These are phyloP conservation scores for Galbula dea DNA, from an alignment of 2,113 vertebrate species.

Conservation along the genomic window DNA sequence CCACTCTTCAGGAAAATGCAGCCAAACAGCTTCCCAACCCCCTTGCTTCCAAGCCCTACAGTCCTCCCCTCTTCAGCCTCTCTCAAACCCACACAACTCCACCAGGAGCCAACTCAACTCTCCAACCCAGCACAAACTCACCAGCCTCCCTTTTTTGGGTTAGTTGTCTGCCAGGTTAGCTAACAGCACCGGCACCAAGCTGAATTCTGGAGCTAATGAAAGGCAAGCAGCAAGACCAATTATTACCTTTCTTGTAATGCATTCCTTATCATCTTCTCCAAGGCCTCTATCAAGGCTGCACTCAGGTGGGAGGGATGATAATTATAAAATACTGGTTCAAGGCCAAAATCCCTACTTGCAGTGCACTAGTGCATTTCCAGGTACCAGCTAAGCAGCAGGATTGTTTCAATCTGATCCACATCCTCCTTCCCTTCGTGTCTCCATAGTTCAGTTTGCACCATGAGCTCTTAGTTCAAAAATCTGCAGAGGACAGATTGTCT, in stretches of 20 bases:
- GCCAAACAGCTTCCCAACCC: fast-evolving
- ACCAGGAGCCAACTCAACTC: neutral
- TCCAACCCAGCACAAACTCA: neutral
- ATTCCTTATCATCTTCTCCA: neutral
- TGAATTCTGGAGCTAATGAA: fast-evolving
- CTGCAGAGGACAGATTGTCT: neutral
- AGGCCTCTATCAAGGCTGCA: neutral
- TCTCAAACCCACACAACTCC: fast-evolving
- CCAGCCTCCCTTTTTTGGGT: too few relatives aligned
- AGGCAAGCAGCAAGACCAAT: neutral
- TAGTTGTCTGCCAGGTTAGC: neutral
- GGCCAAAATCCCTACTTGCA: neutral
- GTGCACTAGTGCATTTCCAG: fast-evolving
- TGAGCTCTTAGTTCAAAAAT: fast-evolving
- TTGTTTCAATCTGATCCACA: neutral
- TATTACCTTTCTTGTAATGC: neutral
- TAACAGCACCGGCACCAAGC: fast-evolving
- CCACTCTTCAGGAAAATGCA: neutral
- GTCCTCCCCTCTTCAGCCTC: neutral
- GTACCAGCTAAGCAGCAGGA: neutral
- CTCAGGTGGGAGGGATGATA: neutral
- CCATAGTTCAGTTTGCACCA: fast-evolving
- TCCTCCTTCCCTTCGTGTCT: neutral
- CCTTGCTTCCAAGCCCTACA: neutral
- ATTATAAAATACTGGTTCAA: neutral